Base-by-base conservation (phyloP, 2,113 vertebrate species). In the Natator depressus region DNA sequence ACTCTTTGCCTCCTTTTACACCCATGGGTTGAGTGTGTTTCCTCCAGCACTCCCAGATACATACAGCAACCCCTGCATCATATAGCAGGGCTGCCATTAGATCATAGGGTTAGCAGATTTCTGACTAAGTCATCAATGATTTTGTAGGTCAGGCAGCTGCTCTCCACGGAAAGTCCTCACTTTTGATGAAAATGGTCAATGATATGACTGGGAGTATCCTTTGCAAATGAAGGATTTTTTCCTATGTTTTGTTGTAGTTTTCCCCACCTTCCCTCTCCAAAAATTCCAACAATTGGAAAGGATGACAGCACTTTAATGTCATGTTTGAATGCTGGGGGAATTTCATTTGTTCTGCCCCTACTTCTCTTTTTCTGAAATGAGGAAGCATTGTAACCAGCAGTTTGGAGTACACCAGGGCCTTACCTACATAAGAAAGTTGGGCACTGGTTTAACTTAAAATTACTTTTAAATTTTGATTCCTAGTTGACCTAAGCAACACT, bases 391-490 rank as follows among this genome's bases (percentile, higher is more conserved):
- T 78, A 31, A n/a, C 0, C 0, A 3, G 89, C 89, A 54, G 12
- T 38, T 85, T 51, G 11, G 19, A 51, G 3, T 62, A 57, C 81
- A 87, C 3, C 35, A 54, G 72, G 8, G 29, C 2, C 53, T 14
- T 14, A 2, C 20, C 54, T 14, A 65, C 1, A 0, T 6, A 6
- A 89, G n/a, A 85, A 84, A 11, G 0, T 14, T 47, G 49, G 49
- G 20, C 20, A 24, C 38, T 76, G 10, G 5, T 42, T 76, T 47
- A 78, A 3, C 0, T 0, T 50, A 88, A 69, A 62, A 19, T 3
- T 13, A 27, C 5, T 14, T 84, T 84, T 42, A 49, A 5, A 31
- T 47, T 17, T 27, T 65, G 50, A 8, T 5, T 42, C 22, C 29
- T 35, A 1, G 0, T 38, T 93, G 87, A 83, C 10, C n/a, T 2